Evolutionary conservation across 2,113 vertebrate species (phyloP), one percentile per base, ranked within the genome.

Genomic region (Ivindomyrus marchei): DNA sequence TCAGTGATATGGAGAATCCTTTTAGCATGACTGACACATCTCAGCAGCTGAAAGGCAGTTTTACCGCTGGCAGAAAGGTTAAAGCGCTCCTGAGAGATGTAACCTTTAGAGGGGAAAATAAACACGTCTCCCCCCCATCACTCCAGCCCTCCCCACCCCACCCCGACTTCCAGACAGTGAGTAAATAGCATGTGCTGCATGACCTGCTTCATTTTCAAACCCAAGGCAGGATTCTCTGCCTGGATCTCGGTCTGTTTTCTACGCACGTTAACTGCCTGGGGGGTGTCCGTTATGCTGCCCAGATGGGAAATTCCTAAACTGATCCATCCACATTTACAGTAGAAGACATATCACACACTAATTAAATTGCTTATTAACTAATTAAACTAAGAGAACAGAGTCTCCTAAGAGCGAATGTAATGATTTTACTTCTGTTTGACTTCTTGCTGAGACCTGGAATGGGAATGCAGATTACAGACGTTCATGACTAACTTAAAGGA

Each of bases 51-150:
- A 89, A 74, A 89, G 27, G 19, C 36, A 88, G 31, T 49, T 89
- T 31, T 47, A 53, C 27, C 49, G 49, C 85, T 87, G 21, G 42
- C 46, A 53, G 52, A 89, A 89, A 74, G 88, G 58, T 89, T 46
- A 89, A 70, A 49, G 56, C n/a, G 56, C 66, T 89, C 88, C 56
- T 89, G 62, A 31, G 58, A 70, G 58, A 47, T 50, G 21, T 89
- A 89, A 70, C 56, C 56, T 74, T 89, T 70, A 21, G 88, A 62
- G 56, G 7, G 9, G 21, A 90, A 90, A 70, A 89, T 85, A 92
- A 89, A 90, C 87, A 85, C 9, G 88, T 89, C 90, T 6, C 24
- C 88, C 77, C 90, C 90, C 74, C 80, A 42, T 49, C 50, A 47
- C 4, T 36, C 17, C 17, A 53, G 52, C 19, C 53, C 5, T 10